Evolutionary conservation across 2,888 invertebrate species (phyloP), one percentile per base, ranked within the genome.

Genomic region (Elgonia sp.): DNA sequence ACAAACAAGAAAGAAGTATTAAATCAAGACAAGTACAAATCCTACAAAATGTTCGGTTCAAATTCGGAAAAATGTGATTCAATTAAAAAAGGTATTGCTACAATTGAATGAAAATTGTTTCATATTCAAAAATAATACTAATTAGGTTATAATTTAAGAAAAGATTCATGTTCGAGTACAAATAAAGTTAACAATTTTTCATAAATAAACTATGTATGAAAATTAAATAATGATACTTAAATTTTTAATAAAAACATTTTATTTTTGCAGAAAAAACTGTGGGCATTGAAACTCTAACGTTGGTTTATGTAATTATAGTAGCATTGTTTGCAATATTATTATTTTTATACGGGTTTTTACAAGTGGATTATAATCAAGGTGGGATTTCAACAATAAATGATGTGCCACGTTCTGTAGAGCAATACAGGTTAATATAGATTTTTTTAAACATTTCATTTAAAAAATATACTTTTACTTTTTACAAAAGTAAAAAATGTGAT

Each of bases 341-440:
- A 63, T 96, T 96, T 93, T 93, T 96, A 82, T 95, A 95, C 93
- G 96, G 96, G 62, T 96, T 96, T 94, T 96, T 96, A 90, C 96
- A 96, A 65, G 91, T 96, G 82, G 95, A 95, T 91, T 95, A 95
- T 90, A 95, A 95, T 93, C 95, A 95, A 90, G 95, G 95, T 85
- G 95, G 94, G 87, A 91, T 95, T 76, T 95, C 96, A 0, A 95
- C 95, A 85, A 94, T 94, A 92, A 93, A 95, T 90, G 95, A 96
- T 91, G 93, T 96, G 50, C 96, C 96, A 7, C 94, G 95, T 85
- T 95, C 95, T 91, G 95, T 96, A 90, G 95, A 95, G 90, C 94
- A 95, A 87, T 93, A 95, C 90, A 95, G 95, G 96, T n/a, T 96
- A 94, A 93, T 53, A 57, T 57, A 5, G 42, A 42, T 42, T 42